phyloP scores from a whole-genome alignment of 92 coral and sea anemone species.

The Phenganax stokvisi region DNA sequence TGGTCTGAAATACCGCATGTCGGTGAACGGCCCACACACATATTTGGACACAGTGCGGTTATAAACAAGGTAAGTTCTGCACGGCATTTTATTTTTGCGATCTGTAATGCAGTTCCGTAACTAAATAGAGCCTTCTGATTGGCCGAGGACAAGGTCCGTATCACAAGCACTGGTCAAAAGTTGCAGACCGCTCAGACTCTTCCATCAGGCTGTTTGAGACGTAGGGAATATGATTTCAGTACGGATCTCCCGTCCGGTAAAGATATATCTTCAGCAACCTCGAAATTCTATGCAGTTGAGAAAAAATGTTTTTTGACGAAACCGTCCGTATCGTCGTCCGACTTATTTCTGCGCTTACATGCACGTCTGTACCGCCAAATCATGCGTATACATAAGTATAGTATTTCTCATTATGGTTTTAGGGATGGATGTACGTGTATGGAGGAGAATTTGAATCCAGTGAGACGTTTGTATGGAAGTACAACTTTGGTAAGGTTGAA shows the following conservation, averaged over 20 bases:
- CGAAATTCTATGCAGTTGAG: too few relatives aligned
- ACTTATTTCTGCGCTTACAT: too few relatives aligned
- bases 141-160: too few relatives aligned
- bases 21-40: slow-evolving; percentile 73
- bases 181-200: too few relatives aligned
- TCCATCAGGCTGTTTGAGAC: too few relatives aligned
- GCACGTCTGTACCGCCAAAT: background rate
- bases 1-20: slow-evolving; percentile 62
- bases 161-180: too few relatives aligned
- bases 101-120: background rate
- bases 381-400: background rate
- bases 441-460: slow-evolving; percentile 93
- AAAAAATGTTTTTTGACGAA: background rate
- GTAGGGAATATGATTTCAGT: too few relatives aligned
- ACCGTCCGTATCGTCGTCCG: background rate
- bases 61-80: slow-evolving; percentile 58
- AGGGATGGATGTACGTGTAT: slow-evolving; percentile 82
- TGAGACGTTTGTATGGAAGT: slow-evolving; percentile 83
- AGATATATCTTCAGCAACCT: too few relatives aligned
- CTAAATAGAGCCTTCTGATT: background rate
- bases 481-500: slow-evolving; percentile 64
- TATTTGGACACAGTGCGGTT: slow-evolving; percentile 77
- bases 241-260: too few relatives aligned
- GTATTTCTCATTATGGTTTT: slow-evolving; percentile 7
- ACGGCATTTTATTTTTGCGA: background rate